These are phyloP conservation scores for Pteria penguin DNA, from an alignment of 2,888 invertebrate genomes.

Conservation along the genomic window DNA sequence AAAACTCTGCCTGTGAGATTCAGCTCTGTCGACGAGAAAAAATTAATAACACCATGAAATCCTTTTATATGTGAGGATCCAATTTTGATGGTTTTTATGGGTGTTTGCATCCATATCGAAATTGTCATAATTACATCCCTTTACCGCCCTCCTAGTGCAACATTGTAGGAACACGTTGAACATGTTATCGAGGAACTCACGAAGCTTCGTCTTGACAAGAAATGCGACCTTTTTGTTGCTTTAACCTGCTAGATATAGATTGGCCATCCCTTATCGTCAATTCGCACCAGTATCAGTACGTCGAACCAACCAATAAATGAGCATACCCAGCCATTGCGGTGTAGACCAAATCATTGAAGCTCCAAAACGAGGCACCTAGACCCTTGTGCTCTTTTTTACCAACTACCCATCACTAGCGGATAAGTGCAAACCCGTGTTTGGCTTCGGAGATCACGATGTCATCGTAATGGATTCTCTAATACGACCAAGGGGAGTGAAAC, in stretches of 20 bases:
- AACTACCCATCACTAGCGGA: background rate
- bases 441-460: background rate
- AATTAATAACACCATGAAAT: too few species aligned
- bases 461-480: background rate
- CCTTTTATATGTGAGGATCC: too few species aligned
- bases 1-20: background rate
- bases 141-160: background rate
- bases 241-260: slow-evolving; percentile 7
- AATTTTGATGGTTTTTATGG: too few species aligned
- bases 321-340: background rate
- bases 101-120: background rate
- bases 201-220: background rate
- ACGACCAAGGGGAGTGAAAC: background rate
- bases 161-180: background rate
- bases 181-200: background rate
- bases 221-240: background rate
- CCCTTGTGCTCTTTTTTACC: slow-evolving; percentile 1
- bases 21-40: background rate
- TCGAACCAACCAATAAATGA: background rate
- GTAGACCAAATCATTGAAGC: background rate
- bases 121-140: background rate
- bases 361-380: background rate
- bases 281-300: background rate
- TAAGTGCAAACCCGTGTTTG: background rate
- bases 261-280: background rate